Base-by-base conservation (phyloP, 2,888 invertebrate species). In the Xestia rhomboidea region DNA sequence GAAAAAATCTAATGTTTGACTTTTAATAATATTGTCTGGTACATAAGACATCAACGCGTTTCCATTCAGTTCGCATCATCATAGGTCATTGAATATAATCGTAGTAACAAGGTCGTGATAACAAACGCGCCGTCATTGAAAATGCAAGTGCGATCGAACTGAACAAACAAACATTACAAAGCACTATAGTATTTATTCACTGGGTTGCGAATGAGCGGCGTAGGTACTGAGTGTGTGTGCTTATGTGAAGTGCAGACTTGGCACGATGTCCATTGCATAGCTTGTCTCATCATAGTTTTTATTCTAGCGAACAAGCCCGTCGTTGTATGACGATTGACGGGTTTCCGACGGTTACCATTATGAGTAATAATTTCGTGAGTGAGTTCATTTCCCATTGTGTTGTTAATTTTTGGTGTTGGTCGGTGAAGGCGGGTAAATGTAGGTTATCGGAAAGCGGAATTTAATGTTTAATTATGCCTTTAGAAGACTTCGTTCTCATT, bases 361-460 rank as follows among this genome's bases (percentile, higher is more conserved):
- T 90, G 94, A 88, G 81, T 95, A 94, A 93, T 91, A 90, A 92
- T 89, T 90, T 89, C 87, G 90, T 88, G 93, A 95, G 96, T 96
- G 96, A 96, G 95, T 96, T 94, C 95, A 95, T 93, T 93, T 92
- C 91, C 92, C 95, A 95, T 95, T 94, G 94, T 94, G 95, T 94
- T 95, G 91, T 91, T 95, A 95, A 95, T 95, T 92, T 83, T 91
- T 89, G 96, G 96, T 95, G 95, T 89, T 88, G 95, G 88, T 89
- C 87, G 93, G 93, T 95, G 93, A 91, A 81, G 93, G 95, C 79
- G 82, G 83, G 85, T 83, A 75, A 81, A 81, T 84, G 80, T 78
- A 84, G 88, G 84, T 83, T 76, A 87, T 82, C 68, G 73, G 89
- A 87, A 79, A 82, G 84, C 79, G 74, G 81, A 77, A 68, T 84